Base-by-base conservation (phyloP, 2,888 invertebrate species). In the Lissocephala sabroskyi region DNA sequence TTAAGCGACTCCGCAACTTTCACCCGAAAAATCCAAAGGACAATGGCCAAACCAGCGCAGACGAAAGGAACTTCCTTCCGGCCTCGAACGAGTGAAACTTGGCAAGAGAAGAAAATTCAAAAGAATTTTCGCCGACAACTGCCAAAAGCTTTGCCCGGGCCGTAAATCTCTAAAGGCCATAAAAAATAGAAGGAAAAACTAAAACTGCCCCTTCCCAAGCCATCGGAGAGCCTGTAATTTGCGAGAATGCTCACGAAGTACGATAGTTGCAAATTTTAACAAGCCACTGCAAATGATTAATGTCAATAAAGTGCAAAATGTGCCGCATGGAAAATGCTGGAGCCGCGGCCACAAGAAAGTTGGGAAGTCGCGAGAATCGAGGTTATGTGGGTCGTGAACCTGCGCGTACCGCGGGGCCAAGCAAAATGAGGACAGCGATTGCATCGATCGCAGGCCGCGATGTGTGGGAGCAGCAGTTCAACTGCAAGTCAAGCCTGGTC, bases 221-320 rank as follows among this genome's bases (percentile, higher is more conserved):
- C n/a, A n/a, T n/a, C n/a, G 17, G 35, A 16, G 7, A 16, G 16
- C 13, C 41, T 14, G 23, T 9, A 41, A 41, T 14, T 16, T 23
- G 7, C 23, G 46, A 30, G 7, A 41, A 44, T 35, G 35, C n/a
- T 10, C 46, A 46, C 46, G 46, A 46, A 29, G 50, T 49, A 49
- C 50, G 40, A 53, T 67, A 65, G 59, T 74, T 67, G 71, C 63
- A 71, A 65, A 63, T 65, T 75, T 63, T 67, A 61, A 56, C 65
- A 71, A 65, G 75, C 59, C 47, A 39, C 59, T 65, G 75, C 63
- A 45, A 73, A 75, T 73, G 71, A 75, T 73, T 73, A 73, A 73
- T 75, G 71, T 71, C 75, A 73, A 73, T 73, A 73, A 62, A 67
- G 52, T 51, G 52, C 56, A 55, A 59, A 35, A 47, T 53, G n/a